Evolutionary conservation across 2,888 invertebrate species (phyloP).

Genomic region (Subacronicta megacephala): DNA sequence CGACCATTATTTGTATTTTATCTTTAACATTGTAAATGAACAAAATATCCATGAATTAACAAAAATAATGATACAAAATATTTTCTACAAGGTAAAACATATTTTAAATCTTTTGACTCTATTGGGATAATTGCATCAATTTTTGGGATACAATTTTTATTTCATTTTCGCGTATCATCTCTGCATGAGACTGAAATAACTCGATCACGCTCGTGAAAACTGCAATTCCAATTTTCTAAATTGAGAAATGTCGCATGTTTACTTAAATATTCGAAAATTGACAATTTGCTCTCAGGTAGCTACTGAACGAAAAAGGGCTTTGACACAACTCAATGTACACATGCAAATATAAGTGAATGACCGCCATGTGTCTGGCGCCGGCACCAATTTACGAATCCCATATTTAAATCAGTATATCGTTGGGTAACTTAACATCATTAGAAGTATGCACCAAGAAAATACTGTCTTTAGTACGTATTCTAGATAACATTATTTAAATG

Average conservation of each 20-base stretch:
- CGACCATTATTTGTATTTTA: too few relatives aligned
- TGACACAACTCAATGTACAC: constrained; percentile 10
- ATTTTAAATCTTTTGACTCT: too few relatives aligned
- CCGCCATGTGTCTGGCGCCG: constrained; percentile 40
- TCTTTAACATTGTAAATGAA: too few relatives aligned
- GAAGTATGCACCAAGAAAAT: too few relatives aligned
- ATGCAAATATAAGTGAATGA: constrained; percentile 20
- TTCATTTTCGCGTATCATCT: not conserved
- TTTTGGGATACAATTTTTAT: too few relatives aligned
- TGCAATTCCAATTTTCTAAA: not conserved
- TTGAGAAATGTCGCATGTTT: not conserved
- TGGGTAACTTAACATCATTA: constrained; percentile 9
- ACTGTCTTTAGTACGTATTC: too few relatives aligned
- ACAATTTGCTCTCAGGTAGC: constrained; percentile 21
- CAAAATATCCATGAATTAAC: too few relatives aligned
- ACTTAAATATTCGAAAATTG: constrained; percentile 22
- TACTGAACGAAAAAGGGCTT: constrained; percentile 29
- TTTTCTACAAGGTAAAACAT: too few relatives aligned
- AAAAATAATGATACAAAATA: too few relatives aligned
- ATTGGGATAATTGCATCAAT: too few relatives aligned
- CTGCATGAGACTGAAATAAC: not conserved
- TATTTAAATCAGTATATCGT: constrained; percentile 31
- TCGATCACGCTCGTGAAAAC: not conserved
- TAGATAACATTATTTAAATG: too few relatives aligned
- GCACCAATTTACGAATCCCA: constrained; percentile 42